Evolutionary conservation across 2,888 invertebrate genomes (phyloP).

Genomic region (Melinopterus prodromus): DNA sequence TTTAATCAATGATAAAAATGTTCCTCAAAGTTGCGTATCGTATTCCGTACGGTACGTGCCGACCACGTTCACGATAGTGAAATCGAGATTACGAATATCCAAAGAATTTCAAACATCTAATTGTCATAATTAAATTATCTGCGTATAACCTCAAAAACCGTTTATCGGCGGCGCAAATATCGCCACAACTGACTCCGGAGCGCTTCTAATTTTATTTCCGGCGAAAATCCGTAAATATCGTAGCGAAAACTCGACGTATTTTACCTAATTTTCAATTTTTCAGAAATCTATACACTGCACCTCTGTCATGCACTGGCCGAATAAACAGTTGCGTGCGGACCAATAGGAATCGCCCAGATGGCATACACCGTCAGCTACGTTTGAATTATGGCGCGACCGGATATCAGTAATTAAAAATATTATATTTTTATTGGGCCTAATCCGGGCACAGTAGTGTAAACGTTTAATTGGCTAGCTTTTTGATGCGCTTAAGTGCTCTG

Average conservation of each 20-base stretch:
- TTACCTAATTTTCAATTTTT: slow-evolving; percentile 31
- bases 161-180: neutral
- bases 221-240: neutral
- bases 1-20: slow-evolving; percentile 23
- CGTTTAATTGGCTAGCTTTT: neutral
- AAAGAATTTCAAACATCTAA: slow-evolving; percentile 14
- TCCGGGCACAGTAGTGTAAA: neutral
- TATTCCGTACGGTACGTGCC: neutral
- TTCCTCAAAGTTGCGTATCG: neutral
- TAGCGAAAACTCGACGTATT: neutral
- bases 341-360: slow-evolving; percentile 50
- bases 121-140: slow-evolving; percentile 35
- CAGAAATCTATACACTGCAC: slow-evolving; percentile 28
- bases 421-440: neutral
- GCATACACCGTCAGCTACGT: slow-evolving; percentile 35
- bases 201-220: slow-evolving; percentile 20
- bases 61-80: neutral
- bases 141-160: slow-evolving; percentile 32
- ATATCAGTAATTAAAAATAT: slow-evolving; percentile 15
- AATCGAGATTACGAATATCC: neutral
- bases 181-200: neutral
- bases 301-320: slow-evolving; percentile 27
- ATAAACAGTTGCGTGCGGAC: slow-evolving; percentile 37
- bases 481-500: neutral
- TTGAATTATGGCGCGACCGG: slow-evolving; percentile 37